Conservation (phyloP, 2,113 vertebrate genomes). For the Stictonetta naevosa region DNA sequence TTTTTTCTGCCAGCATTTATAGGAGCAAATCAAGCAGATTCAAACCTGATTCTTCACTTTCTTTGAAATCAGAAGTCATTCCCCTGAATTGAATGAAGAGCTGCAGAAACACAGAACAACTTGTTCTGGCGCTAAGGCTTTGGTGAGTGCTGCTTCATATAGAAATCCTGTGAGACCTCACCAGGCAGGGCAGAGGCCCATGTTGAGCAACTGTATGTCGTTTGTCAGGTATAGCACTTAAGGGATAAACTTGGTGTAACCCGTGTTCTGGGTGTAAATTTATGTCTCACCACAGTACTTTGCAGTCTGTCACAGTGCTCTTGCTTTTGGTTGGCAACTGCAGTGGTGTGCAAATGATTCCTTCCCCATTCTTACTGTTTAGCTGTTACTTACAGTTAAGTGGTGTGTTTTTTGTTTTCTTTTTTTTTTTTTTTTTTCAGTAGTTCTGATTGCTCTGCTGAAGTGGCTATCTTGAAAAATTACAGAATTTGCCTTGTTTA, state of each 20-base stretch:
- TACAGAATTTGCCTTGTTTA: not conserved
- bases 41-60: not conserved
- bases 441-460: not conserved
- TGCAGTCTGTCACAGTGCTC: not conserved
- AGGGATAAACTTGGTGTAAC: not conserved
- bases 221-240: not conserved
- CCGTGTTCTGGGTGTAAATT: not conserved
- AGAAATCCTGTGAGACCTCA: not conserved
- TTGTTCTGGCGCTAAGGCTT: not conserved
- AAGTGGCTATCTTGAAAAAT: not conserved
- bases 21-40: not conserved
- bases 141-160: not conserved
- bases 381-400: not conserved
- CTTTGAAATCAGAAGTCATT: not conserved
- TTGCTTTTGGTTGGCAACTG: not conserved
- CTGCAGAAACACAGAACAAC: not conserved
- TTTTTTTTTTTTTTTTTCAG: not conserved
- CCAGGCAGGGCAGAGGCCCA: not conserved
- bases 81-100: not conserved
- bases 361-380: not conserved
- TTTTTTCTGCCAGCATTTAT: not conserved
- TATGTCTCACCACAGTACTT: not conserved
- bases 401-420: too few relatives aligned
- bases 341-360: not conserved
- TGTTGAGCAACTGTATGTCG: not conserved